These are phyloP conservation scores for Cephalotes varians DNA, from an alignment of 2,888 invertebrate genomes.

Conservation along the genomic window DNA sequence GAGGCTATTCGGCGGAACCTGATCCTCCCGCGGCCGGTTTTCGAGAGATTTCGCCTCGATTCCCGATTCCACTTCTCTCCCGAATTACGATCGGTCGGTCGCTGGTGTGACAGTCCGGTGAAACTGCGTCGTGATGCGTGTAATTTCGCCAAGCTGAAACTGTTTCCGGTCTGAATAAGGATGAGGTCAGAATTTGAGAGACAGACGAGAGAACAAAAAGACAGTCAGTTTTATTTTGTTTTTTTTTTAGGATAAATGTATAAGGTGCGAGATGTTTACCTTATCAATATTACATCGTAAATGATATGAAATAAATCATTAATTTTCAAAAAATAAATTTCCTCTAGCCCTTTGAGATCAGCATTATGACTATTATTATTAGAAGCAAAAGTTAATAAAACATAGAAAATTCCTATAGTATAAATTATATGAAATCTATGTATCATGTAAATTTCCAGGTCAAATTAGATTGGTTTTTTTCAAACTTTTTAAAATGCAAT, in stretches of 20 bases:
- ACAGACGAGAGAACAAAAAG: constrained; percentile 4
- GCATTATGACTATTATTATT: neutral
- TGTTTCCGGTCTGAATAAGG: constrained; percentile 35
- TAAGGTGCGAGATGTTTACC: neutral
- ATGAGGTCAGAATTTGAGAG: constrained; percentile 34
- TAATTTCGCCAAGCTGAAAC: constrained; percentile 70
- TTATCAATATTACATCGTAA: neutral
- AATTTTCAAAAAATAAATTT: neutral
- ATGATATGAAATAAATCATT: neutral
- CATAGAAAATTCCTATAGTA: neutral
- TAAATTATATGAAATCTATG: neutral
- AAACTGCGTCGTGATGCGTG: constrained; percentile 64
- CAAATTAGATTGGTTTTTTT: neutral
- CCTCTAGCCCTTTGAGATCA: neutral
- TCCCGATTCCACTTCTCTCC: constrained; percentile 40
- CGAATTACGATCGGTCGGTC: constrained; percentile 55
- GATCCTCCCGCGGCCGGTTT: constrained; percentile 63
- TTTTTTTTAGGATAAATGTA: neutral
- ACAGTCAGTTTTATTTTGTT: constrained; percentile 45
- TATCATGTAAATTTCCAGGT: neutral
- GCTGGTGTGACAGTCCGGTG: constrained; percentile 53
- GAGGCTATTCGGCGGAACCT: constrained; percentile 60
- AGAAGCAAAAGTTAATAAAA: neutral
- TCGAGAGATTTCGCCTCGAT: constrained; percentile 66
- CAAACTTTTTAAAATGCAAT: neutral